These are phyloP conservation scores for Etia nguti DNA, from an alignment of 2,113 vertebrate genomes.

Conservation along the genomic window DNA sequence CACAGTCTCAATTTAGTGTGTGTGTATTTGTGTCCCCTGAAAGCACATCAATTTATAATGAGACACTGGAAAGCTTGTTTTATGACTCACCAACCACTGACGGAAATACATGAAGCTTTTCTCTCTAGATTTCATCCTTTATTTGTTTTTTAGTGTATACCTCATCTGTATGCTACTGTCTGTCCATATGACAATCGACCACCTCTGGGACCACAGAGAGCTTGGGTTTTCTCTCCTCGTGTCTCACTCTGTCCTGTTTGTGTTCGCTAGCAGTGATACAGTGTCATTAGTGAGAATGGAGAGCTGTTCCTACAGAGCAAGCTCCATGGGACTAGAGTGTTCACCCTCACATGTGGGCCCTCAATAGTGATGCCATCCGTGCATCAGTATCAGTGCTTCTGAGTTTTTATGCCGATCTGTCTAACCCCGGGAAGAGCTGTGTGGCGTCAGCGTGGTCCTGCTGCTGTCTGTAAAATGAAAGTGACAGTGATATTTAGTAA, in stretches of 20 bases:
- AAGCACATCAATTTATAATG: constrained; percentile 30
- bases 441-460: not conserved
- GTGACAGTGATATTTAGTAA: not conserved
- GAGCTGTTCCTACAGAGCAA: not conserved
- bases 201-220: not conserved
- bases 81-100: not conserved
- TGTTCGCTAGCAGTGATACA: not conserved
- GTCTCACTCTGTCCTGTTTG: not conserved
- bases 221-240: not conserved
- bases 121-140: not conserved
- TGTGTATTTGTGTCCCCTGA: not conserved
- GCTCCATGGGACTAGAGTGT: not conserved
- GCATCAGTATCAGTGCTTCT: not conserved
- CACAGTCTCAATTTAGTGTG: not conserved
- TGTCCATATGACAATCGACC: not conserved
- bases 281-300: not conserved
- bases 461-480: not conserved
- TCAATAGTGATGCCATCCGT: not conserved
- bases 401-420: not conserved
- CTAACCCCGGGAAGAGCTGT: not conserved
- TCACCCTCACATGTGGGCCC: not conserved
- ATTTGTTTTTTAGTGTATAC: constrained; percentile 11
- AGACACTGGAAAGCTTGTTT: constrained; percentile 3
- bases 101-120: constrained; percentile 1
- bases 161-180: not conserved